Percentiles rank a stretch among this genome's conserved stretches.
phyloP scores from a whole-genome alignment of 2,888 invertebrate genomes.

The Perizoma affinitatum region DNA sequence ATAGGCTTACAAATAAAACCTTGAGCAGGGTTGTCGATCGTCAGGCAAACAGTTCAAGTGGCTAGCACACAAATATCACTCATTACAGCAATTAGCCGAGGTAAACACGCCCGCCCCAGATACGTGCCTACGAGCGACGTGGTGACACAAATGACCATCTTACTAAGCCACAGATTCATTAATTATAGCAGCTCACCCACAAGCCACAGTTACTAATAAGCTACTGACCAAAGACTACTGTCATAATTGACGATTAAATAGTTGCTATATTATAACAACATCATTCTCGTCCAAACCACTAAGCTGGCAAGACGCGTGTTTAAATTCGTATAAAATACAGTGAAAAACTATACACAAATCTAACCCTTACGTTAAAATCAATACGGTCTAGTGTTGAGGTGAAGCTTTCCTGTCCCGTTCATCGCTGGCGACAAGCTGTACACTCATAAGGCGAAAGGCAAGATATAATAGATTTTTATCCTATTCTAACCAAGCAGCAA shows the following conservation, averaged over 20 bases:
- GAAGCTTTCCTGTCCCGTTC: too few species aligned
- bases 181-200: conserved; percentile 12
- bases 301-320: too few species aligned
- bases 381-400: too few species aligned
- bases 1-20: conserved; percentile 37
- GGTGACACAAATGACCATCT: conserved; percentile 40
- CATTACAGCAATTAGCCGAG: conserved; percentile 77
- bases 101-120: conserved; percentile 73
- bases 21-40: conserved; percentile 61
- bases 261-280: too few species aligned
- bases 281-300: too few species aligned
- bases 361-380: too few species aligned
- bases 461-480: too few species aligned
- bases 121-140: conserved; percentile 45
- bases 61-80: conserved; percentile 71
- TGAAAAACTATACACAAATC: too few species aligned
- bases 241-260: conserved; percentile 29
- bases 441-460: too few species aligned
- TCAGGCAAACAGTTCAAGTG: conserved; percentile 67
- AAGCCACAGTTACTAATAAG: conserved; percentile 2
- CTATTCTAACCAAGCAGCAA: too few species aligned
- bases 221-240: conserved; percentile 10
- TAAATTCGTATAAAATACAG: too few species aligned
- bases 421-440: too few species aligned
- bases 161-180: conserved; percentile 19